Evolutionary conservation across 2,888 invertebrate genomes (phyloP).

Genomic region (Apamea monoglypha): DNA sequence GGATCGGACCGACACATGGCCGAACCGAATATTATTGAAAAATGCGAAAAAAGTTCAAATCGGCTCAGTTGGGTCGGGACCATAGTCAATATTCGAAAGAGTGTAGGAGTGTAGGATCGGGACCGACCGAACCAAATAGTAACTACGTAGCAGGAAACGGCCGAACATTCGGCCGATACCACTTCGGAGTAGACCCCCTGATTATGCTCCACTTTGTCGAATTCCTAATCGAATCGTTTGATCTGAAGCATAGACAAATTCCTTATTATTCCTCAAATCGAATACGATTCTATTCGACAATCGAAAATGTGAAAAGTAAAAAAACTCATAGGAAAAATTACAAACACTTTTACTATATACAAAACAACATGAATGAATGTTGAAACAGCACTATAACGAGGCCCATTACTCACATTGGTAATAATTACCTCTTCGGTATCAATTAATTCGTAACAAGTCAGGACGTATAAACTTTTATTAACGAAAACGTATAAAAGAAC

Average conservation of each 20-base stretch:
- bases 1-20: no score
- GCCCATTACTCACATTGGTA: constrained; percentile 16
- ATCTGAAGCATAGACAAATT: not conserved
- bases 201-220: no score
- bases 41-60: no score
- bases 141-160: no score
- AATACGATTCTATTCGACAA: not conserved
- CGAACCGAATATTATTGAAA: no score
- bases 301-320: not conserved
- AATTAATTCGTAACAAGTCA: constrained; percentile 43
- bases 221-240: not conserved
- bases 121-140: no score
- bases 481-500: constrained; percentile 6
- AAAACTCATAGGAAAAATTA: not conserved
- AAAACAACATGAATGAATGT: constrained; percentile 32
- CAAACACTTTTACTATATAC: not conserved
- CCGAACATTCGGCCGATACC: no score
- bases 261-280: not conserved
- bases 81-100: no score
- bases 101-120: no score
- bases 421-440: constrained; percentile 38
- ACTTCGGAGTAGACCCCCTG: no score
- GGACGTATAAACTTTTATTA: constrained; percentile 37
- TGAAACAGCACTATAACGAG: constrained; percentile 6
- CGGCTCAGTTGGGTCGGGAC: no score